Evolutionary conservation across 2,113 vertebrate genomes (phyloP).

Genomic region (Xiphorhynchus elegans): DNA sequence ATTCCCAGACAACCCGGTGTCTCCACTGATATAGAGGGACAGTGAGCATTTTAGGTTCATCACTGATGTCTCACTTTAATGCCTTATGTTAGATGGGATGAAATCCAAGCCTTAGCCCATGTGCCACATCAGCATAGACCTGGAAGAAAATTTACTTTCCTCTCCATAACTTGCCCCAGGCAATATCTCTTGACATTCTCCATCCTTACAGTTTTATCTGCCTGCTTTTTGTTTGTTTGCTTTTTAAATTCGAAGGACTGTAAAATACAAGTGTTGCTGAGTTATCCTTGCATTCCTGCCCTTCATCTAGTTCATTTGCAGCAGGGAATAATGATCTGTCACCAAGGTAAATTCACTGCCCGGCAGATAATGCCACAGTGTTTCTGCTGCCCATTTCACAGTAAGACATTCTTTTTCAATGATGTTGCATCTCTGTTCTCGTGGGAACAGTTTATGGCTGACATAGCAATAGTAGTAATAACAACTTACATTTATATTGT

Average conservation of each 20-base stretch:
- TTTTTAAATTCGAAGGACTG: conserved; percentile 19
- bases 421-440: conserved; percentile 57
- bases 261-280: conserved; percentile 29
- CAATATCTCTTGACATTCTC: background rate
- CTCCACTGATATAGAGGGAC: background rate
- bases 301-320: conserved; percentile 61
- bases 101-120: background rate
- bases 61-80: background rate
- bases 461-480: conserved; percentile 69
- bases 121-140: background rate
- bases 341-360: conserved; percentile 74
- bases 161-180: background rate
- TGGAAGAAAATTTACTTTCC: background rate
- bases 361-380: conserved; percentile 57
- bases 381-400: conserved; percentile 59
- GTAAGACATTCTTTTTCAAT: conserved; percentile 51
- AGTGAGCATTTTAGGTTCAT: background rate
- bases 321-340: conserved; percentile 69
- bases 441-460: conserved; percentile 64
- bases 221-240: background rate
- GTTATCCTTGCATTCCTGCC: conserved; percentile 58
- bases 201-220: conserved; percentile 6
- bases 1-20: background rate
- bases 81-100: background rate
- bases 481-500: conserved; percentile 67